Conservation (phyloP, 2,113 vertebrate genomes). For the Ceyx margarethae region DNA sequence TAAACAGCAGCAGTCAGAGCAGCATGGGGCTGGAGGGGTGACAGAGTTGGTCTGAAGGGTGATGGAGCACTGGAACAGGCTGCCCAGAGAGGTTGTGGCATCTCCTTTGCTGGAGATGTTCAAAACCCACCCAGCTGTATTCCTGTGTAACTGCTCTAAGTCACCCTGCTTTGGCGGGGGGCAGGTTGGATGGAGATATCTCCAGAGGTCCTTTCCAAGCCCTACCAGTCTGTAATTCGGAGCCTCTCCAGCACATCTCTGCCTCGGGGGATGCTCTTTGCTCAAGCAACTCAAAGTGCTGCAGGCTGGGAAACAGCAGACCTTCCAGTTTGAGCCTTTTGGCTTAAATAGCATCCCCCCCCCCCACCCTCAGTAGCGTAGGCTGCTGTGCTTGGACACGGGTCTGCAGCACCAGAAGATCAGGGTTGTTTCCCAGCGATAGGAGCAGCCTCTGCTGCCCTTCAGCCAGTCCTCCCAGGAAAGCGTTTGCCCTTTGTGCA, state of each 20-base stretch:
- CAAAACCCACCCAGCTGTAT: no score
- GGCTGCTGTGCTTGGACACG: accelerated
- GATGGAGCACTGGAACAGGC: no score
- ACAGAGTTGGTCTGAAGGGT: no score
- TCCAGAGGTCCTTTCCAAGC: no score
- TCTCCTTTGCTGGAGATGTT: no score
- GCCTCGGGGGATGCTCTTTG: accelerated
- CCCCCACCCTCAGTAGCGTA: accelerated
- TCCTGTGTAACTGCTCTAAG: no score
- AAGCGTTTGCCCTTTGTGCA: not conserved
- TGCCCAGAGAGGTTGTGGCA: no score
- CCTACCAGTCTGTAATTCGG: no score
- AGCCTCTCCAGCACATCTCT: accelerated
- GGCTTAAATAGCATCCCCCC: accelerated
- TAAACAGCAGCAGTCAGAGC: not conserved
- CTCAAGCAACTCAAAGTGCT: not conserved
- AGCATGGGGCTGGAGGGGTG: not conserved
- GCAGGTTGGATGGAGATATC: no score
- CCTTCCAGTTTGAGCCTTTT: not conserved
- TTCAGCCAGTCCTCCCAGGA: not conserved
- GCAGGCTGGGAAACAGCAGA: not conserved
- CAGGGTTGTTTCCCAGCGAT: not conserved
- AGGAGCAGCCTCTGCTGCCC: not conserved
- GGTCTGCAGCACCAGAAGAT: not conserved
- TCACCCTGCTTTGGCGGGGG: no score